Conservation (phyloP, 2,888 invertebrate genomes). For the Lasioglossum villosulum region DNA sequence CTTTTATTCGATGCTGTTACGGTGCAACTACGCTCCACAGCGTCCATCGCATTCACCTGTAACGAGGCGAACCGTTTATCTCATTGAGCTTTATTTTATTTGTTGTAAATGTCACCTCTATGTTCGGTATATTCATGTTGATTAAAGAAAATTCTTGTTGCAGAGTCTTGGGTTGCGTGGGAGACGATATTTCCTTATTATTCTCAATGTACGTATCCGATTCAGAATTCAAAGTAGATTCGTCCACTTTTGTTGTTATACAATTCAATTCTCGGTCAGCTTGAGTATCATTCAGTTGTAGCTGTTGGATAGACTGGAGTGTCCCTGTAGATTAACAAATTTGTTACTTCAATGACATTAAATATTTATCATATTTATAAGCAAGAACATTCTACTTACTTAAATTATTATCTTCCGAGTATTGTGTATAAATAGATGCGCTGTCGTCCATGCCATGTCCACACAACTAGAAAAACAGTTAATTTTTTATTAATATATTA, state of each 20-base stretch:
- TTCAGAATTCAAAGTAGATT: constrained; percentile 73
- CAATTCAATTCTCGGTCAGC: constrained; percentile 79
- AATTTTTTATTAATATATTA: constrained; percentile 8
- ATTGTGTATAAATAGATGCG: constrained; percentile 81
- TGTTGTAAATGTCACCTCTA: constrained; percentile 85
- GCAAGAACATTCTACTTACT: constrained; percentile 69
- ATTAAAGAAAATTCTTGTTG: constrained; percentile 92
- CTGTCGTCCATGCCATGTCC: constrained; percentile 88
- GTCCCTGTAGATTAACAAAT: constrained; percentile 69
- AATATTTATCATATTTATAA: background rate
- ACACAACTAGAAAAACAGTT: constrained; percentile 86
- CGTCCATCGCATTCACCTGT: constrained; percentile 86
- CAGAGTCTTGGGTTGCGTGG: constrained; percentile 87
- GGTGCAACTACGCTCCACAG: constrained; percentile 86
- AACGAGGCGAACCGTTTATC: constrained; percentile 1
- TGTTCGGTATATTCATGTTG: constrained; percentile 91
- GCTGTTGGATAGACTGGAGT: constrained; percentile 80
- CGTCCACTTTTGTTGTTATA: constrained; percentile 75
- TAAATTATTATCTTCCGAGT: constrained; percentile 81
- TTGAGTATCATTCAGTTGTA: constrained; percentile 78
- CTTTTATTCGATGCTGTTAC: constrained; percentile 86
- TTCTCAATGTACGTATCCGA: constrained; percentile 70
- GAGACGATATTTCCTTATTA: constrained; percentile 80
- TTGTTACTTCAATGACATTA: background rate
- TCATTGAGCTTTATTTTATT: background rate